Evolutionary conservation across 2,888 invertebrate species (phyloP), one percentile per base, ranked within the genome.

Genomic region (Acanthococcus lagerstroemiae): DNA sequence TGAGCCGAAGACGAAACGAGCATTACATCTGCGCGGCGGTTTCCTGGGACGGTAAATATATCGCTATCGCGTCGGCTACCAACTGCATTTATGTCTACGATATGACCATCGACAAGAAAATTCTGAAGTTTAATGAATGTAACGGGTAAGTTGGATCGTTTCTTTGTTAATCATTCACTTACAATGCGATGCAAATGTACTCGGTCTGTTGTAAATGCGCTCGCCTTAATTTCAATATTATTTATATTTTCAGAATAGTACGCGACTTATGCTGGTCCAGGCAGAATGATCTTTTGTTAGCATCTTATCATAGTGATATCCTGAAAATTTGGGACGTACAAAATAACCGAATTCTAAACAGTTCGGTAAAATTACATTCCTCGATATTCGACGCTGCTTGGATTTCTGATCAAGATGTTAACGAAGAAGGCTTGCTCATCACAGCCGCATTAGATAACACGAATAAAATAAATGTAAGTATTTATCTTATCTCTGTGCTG

Each of bases 341-440:
- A 4, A 15, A 22, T 12, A 56, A 55, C 22, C 27, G 45, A n/a
- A 6, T 30, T 12, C 24, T 24, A 4, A 45, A 45, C 21, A 19
- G 21, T 17, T n/a, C 55, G 2, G 21, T 45, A 1, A 27, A 46
- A 6, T 27, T 55, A 24, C 27, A 46, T 15, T 19, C 44, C 15
- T 45, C 65, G 9, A 27, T 56, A 19, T 65, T 65, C 27, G 65
- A 65, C 22, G 56, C 65, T n/a, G 46, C 44, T 3, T 65, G 65
- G 65, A 26, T 55, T 27, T 17, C 21, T 0, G 45, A 46, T 27
- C 12, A 44, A 3, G 55, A 56, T 5, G 65, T 27, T 12, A 26
- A 46, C 6, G 56, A 56, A 5, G 65, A 55, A 7, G n/a, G 21
- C 26, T 21, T 27, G 4, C 30, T 48, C 4, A 27, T 61, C 7